A percentile compares a stretch with the other conserved stretches of the same genome.
These are phyloP conservation scores for Acromyrmex echinatior DNA, from an alignment of 1,140 invertebrate species.

Conservation along the genomic window DNA sequence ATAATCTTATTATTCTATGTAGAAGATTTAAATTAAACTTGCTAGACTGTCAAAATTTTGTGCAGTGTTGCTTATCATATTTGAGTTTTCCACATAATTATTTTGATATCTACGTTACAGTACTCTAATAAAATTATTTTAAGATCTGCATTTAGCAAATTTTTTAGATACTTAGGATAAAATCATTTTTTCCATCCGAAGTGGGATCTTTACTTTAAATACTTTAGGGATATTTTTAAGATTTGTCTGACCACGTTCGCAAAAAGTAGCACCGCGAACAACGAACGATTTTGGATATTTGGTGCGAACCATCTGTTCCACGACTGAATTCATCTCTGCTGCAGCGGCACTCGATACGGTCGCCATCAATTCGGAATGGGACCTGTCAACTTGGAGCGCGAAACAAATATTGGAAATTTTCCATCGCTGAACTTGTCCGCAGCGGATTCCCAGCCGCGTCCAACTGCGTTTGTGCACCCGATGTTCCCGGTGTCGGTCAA, in stretches of 20 bases:
- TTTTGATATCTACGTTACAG: no score
- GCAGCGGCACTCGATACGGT: conserved; percentile 19
- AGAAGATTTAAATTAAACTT: no score
- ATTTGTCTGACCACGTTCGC: neutral
- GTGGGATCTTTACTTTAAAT: no score
- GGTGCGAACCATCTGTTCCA: conserved; percentile 20
- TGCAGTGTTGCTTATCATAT: no score
- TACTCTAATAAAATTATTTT: no score
- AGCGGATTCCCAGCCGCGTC: conserved; percentile 21
- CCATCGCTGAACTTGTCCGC: conserved; percentile 1
- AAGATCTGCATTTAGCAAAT: no score
- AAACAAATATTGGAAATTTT: conserved; percentile 53
- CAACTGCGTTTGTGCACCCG: conserved; percentile 25
- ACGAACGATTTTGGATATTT: conserved; percentile 27
- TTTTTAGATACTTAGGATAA: no score
- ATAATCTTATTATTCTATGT: no score
- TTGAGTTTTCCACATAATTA: no score
- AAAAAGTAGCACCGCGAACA: neutral
- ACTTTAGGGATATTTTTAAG: neutral
- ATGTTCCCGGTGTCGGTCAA: conserved; percentile 20
- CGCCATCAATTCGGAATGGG: conserved; percentile 16
- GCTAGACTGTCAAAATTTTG: no score
- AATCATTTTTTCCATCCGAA: no score
- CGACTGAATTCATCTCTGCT: conserved; percentile 23
- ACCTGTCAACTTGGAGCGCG: conserved; percentile 32